Conservation (phyloP, 2,113 vertebrate genomes). For the Riparia riparia region DNA sequence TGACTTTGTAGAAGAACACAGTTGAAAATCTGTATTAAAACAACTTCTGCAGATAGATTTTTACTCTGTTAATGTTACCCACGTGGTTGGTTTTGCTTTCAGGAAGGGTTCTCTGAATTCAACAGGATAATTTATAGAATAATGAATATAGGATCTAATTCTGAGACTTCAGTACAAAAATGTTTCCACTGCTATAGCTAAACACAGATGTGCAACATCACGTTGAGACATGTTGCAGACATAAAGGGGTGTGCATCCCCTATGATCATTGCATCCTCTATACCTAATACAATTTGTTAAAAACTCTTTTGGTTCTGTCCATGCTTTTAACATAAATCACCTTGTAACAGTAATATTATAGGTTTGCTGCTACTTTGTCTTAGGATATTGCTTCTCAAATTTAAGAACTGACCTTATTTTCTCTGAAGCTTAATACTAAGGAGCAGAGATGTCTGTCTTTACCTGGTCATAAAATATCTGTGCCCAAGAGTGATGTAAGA, state of each 20-base stretch:
- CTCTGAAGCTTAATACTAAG: not conserved
- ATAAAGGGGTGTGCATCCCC: not conserved
- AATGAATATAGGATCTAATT: not conserved
- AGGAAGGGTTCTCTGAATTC: not conserved
- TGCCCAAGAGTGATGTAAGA: not conserved
- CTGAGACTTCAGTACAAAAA: not conserved
- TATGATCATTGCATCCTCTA: not conserved
- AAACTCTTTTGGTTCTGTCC: not conserved
- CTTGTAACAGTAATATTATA: not conserved
- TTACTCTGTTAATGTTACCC: not conserved
- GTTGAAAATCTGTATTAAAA: not conserved
- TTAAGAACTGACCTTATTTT: not conserved
- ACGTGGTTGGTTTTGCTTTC: not conserved
- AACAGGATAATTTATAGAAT: not conserved
- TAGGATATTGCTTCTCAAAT: not conserved
- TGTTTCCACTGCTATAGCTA: not conserved
- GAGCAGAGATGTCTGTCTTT: not conserved
- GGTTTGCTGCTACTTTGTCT: not conserved
- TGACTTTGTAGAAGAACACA: not conserved
- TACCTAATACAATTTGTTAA: not conserved
- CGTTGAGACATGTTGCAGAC: not conserved
- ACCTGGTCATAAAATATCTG: not conserved
- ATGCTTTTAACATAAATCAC: not conserved
- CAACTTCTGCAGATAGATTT: not conserved
- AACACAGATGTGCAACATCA: not conserved